These are phyloP conservation scores for Eulemur albifrons DNA, from an alignment of 2,797 vertebrate species.

Conservation along the genomic window DNA sequence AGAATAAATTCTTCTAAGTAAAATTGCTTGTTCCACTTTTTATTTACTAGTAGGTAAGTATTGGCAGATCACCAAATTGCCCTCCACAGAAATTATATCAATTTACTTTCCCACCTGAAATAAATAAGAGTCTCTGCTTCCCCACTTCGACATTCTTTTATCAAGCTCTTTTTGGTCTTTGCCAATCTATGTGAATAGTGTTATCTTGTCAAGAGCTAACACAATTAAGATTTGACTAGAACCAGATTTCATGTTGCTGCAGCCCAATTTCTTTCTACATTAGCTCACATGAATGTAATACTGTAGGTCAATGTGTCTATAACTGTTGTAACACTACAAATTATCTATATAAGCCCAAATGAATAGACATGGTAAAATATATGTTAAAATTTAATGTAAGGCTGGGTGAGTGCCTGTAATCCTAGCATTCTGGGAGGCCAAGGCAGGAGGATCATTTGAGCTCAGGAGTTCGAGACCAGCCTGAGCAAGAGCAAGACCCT, in stretches of 20 bases:
- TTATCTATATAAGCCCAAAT: neutral
- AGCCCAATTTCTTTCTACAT: constrained; percentile 1
- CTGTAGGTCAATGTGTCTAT: neutral
- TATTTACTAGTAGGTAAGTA: neutral
- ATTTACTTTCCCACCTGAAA: constrained; percentile 39
- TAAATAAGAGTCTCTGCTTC: constrained; percentile 7
- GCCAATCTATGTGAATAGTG: neutral
- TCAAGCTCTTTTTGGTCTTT: constrained; percentile 19
- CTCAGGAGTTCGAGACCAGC: too few species aligned
- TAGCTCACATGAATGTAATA: neutral
- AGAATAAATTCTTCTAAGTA: neutral
- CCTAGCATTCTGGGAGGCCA: too few species aligned
- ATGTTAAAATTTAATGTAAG: neutral
- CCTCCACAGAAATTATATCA: neutral
- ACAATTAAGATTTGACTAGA: neutral
- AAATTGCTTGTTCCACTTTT: neutral
- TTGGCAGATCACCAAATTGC: constrained; percentile 1
- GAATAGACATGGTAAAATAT: neutral
- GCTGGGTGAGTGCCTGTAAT: too few species aligned
- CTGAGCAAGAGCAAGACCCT: too few species aligned
- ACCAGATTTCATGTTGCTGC: neutral
- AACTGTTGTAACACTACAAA: neutral
- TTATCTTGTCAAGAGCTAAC: constrained; percentile 35
- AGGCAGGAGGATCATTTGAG: too few species aligned
- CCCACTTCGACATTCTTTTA: neutral